Percentiles rank a stretch among this genome's conserved stretches.
Conservation (phyloP, 1,140 invertebrate genomes). For the Brachionus calyciflorus region DNA sequence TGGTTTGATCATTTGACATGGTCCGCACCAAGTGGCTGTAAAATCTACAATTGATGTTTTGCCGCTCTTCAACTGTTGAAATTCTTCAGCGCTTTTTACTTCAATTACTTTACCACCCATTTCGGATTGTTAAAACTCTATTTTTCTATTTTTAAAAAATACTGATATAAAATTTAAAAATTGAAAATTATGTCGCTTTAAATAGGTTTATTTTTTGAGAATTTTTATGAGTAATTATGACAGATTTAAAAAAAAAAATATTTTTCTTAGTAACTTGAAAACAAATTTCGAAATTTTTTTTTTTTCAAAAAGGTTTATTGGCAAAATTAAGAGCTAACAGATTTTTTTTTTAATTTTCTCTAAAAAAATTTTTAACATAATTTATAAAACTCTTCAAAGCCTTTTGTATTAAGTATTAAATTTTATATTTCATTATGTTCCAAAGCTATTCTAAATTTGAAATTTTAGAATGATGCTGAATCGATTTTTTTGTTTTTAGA, state of each 20-base stretch:
- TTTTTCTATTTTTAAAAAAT: neutral
- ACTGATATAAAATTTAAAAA: no score
- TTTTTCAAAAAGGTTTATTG: neutral
- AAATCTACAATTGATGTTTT: conserved; percentile 29
- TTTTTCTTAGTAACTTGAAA: conserved; percentile 8
- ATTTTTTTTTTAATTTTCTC: no score
- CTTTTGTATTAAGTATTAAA: neutral
- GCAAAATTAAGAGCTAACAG: no score
- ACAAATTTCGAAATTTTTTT: neutral
- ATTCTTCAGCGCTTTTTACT: conserved; percentile 20
- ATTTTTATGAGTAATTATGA: conserved; percentile 13
- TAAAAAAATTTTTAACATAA: conserved; percentile 12
- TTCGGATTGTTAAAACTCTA: neutral
- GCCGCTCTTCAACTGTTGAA: neutral
- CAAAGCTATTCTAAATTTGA: no score
- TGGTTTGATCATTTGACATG: conserved; percentile 35
- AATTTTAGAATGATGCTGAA: no score
- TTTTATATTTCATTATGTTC: neutral
- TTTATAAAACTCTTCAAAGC: neutral
- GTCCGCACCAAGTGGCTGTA: conserved; percentile 37
- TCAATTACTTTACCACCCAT: neutral
- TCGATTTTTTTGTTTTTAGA: no score
- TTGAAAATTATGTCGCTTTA: no score
- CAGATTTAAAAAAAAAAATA: no score
- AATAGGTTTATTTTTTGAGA: neutral